A percentile compares a stretch with the other conserved stretches of the same genome.
phyloP scores from a whole-genome alignment of 2,888 invertebrate species.

The Galeruca laticollis region DNA sequence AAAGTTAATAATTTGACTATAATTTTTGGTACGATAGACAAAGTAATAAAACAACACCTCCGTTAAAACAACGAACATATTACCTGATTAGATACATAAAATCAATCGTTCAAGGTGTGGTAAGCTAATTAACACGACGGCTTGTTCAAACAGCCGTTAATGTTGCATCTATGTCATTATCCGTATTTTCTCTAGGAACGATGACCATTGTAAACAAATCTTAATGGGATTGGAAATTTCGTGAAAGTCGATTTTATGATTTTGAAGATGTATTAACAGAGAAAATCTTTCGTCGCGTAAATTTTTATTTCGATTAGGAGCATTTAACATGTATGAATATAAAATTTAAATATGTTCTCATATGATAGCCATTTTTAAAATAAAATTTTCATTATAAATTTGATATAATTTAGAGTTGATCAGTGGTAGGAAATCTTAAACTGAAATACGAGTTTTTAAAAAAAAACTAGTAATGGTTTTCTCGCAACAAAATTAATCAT shows the following conservation, averaged over 20 bases:
- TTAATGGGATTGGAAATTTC: conserved; percentile 7
- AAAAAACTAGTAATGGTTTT: too few relatives aligned
- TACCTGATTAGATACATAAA: conserved; percentile 19
- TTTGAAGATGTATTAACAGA: neutral
- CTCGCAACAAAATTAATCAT: too few relatives aligned
- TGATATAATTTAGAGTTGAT: too few relatives aligned
- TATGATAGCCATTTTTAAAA: too few relatives aligned
- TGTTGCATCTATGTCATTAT: conserved; percentile 22
- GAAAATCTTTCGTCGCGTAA: neutral
- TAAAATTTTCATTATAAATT: too few relatives aligned
- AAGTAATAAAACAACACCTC: conserved; percentile 12
- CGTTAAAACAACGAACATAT: conserved; percentile 8
- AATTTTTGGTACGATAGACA: neutral
- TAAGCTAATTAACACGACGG: conserved; percentile 10
- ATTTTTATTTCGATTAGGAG: too few relatives aligned
- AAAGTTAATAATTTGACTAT: conserved; percentile 6
- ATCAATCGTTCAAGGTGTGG: conserved; percentile 20
- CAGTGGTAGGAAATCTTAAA: too few relatives aligned
- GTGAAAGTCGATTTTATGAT: conserved; percentile 1
- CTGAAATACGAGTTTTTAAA: too few relatives aligned
- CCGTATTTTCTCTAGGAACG: conserved; percentile 7
- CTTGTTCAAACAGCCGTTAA: conserved; percentile 21
- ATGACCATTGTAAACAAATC: neutral
- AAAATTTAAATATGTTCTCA: too few relatives aligned
- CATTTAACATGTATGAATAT: too few relatives aligned